phyloP scores from a whole-genome alignment of 2,888 invertebrate genomes.

The Tromatobia lineatoria region DNA sequence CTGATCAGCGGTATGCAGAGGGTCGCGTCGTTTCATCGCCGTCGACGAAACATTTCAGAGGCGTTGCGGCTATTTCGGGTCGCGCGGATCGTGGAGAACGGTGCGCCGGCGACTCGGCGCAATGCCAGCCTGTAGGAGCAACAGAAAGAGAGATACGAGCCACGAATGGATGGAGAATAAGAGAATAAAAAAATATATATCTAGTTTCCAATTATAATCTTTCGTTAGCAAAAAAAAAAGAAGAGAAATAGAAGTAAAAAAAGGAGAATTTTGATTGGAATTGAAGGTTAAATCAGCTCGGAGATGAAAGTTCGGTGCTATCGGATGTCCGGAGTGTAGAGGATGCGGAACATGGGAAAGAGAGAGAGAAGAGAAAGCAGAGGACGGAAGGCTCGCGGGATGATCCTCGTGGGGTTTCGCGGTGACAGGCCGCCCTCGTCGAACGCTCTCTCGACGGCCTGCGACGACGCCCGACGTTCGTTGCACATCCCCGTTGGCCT shows the following conservation, averaged over 20 bases:
- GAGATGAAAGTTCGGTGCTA: conserved; percentile 9
- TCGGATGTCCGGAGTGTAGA: conserved; percentile 7
- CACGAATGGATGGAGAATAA: conserved; percentile 36
- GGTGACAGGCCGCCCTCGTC: conserved; percentile 64
- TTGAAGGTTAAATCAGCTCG: neutral
- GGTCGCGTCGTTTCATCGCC: conserved; percentile 10
- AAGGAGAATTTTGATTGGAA: conserved; percentile 3
- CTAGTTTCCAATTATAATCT: neutral
- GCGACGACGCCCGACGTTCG: conserved; percentile 67
- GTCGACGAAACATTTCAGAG: conserved; percentile 30
- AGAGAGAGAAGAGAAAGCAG: conserved; percentile 11
- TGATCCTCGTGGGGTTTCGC: conserved; percentile 69
- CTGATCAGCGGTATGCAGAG: neutral
- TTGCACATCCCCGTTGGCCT: conserved; percentile 58
- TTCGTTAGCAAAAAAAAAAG: conserved; percentile 2
- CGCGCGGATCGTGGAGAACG: conserved; percentile 40
- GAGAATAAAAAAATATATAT: conserved; percentile 24
- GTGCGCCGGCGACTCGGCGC: conserved; percentile 63
- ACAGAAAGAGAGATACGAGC: conserved; percentile 9
- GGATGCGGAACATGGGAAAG: conserved; percentile 5
- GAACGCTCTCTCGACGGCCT: neutral
- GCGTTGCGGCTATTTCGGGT: conserved; percentile 64
- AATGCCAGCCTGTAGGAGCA: conserved; percentile 49
- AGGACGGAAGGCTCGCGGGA: conserved; percentile 41
- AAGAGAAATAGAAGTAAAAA: neutral